Base-by-base conservation (phyloP, 2,113 vertebrate genomes). In the Zootoca vivipara region DNA sequence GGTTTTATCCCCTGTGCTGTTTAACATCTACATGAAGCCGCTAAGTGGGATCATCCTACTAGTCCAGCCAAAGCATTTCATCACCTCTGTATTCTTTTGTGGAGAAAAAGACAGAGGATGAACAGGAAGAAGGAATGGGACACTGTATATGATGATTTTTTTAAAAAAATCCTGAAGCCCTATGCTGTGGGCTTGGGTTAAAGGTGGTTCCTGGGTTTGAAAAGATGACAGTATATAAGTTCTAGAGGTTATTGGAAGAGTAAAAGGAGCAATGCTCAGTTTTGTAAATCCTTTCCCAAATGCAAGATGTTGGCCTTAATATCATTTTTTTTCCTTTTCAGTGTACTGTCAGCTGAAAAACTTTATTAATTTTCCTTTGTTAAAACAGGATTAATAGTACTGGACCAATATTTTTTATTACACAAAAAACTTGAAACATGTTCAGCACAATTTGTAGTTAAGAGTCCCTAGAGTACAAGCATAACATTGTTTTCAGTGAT, bases 401-500 rank as follows among this genome's bases (percentile, higher is more conserved):
- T 79, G 70, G 20, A 89, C 78, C 8, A 1, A 75, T 42, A 4
- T 91, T 94, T 91, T 42, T 78, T 82, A 83, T 81, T 52, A 26
- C 13, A 83, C 35, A 56, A 90, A 94, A 93, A 84, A 2, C 10
- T 78, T 78, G 46, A 46, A 89, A 58, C 8, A 58, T 7, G 90
- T n/a, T 93, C 67, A 82, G 4, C 83, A 72, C 75, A 30, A 85
- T 91, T 88, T 90, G 28, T 2, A 16, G 58, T 78, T 74, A 86
- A 90, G 69, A 62, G 12, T 78, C 33, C 70, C 69, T 72, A 42
- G 20, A 75, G 56, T 75, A 46, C 65, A 89, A 9, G 28, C 15
- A 18, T 58, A 93, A 92, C 4, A 2, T 82, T 86, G 83, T 82
- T 93, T 91, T 46, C 75, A 42, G 0, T 85, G 82, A 93, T 91